A percentile compares a stretch with the other conserved stretches of the same genome.
Conservation (phyloP, 2,797 vertebrate species). For the Brotula barbata region DNA sequence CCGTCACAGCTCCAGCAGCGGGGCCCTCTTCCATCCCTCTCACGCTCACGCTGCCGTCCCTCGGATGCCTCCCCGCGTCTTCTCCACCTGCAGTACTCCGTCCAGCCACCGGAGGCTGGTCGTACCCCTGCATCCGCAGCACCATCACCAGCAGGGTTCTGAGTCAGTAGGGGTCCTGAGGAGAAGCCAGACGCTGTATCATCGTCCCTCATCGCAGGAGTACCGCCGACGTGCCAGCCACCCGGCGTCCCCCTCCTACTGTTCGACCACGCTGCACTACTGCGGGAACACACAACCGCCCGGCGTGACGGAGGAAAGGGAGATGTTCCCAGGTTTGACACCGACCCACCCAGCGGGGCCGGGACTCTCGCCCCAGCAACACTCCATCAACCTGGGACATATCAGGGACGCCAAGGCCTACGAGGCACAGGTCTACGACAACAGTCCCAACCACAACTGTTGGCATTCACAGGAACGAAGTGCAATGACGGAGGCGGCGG, state of each 20-base stretch:
- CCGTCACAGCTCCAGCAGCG: constrained; percentile 79
- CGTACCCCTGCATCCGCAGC: constrained; percentile 56
- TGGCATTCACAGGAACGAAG: constrained; percentile 65
- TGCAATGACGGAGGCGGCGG: constrained; percentile 54
- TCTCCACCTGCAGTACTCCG: constrained; percentile 80
- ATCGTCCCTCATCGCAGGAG: constrained; percentile 71
- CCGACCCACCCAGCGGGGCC: constrained; percentile 47
- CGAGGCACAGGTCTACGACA: constrained; percentile 58
- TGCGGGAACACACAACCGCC: constrained; percentile 50
- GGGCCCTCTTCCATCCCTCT: constrained; percentile 75
- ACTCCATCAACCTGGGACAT: constrained; percentile 48
- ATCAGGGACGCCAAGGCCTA: constrained; percentile 49
- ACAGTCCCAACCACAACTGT: constrained; percentile 59
- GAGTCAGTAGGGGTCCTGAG: constrained; percentile 72
- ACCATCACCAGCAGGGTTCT: constrained; percentile 54
- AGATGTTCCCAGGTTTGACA: constrained; percentile 46
- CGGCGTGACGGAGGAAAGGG: constrained; percentile 53
- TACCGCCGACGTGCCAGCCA: constrained; percentile 81
- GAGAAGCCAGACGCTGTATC: constrained; percentile 80
- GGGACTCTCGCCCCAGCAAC: constrained; percentile 58
- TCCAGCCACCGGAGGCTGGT: constrained; percentile 75
- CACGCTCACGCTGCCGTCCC: constrained; percentile 52
- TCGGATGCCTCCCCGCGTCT: constrained; percentile 56
- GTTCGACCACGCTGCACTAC: constrained; percentile 73
- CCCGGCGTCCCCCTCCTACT: constrained; percentile 78